phyloP scores from a whole-genome alignment of 23 tunicate genomes.

The Ciona savignyi region DNA sequence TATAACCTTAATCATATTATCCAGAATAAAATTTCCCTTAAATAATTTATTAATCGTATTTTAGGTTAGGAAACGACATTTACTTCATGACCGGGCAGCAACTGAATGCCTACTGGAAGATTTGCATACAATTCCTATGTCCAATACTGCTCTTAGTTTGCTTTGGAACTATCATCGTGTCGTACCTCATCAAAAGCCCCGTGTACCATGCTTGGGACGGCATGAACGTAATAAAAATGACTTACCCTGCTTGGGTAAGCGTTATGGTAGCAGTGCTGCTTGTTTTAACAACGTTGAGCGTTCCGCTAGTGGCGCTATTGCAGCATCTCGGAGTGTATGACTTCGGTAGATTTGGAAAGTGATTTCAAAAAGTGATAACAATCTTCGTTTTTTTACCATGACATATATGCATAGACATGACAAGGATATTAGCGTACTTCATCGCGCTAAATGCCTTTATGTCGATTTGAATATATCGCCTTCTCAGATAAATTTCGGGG shows the following conservation, averaged over 20 bases:
- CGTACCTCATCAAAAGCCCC: neutral
- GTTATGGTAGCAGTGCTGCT: neutral
- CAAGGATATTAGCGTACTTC: too few species aligned
- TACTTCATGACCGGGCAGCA: slow-evolving; percentile 4
- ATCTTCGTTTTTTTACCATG: too few species aligned
- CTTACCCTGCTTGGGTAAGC: slow-evolving; percentile 2
- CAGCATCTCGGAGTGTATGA: neutral
- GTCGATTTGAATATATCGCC: too few species aligned
- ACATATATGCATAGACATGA: too few species aligned
- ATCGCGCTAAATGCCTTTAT: too few species aligned
- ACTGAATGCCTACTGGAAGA: slow-evolving; percentile 1
- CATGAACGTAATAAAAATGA: neutral
- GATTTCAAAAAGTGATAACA: too few species aligned
- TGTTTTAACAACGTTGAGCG: neutral
- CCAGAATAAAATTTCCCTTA: neutral
- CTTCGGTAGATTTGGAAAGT: neutral
- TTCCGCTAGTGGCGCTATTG: slow-evolving; percentile 4
- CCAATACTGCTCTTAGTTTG: neutral
- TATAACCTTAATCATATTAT: slow-evolving; percentile 1
- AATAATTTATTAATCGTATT: too few species aligned
- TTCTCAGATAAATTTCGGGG: too few species aligned
- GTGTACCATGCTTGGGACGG: neutral
- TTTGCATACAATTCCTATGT: neutral
- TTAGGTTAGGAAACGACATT: neutral
- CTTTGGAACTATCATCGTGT: neutral